phyloP scores from a whole-genome alignment of 1,140 invertebrate species.

The Trissolcus basalis region DNA sequence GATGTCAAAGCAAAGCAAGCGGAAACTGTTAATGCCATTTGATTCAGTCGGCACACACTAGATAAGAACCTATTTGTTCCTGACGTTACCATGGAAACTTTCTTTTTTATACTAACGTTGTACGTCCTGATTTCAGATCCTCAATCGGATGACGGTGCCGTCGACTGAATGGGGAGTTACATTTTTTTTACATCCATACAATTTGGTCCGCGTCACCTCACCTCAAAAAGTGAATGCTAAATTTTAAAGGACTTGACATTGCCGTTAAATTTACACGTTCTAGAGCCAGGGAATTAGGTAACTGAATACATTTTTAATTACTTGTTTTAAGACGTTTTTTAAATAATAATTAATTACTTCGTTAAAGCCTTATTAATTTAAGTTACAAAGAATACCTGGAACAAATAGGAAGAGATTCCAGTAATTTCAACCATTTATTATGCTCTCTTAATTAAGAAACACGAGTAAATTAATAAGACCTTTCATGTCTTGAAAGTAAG shows the following conservation, averaged over 20 bases:
- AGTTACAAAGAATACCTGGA: neutral
- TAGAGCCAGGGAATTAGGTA: too few species aligned
- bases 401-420: conserved; percentile 16
- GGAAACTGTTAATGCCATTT: conserved; percentile 27
- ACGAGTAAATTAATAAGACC: conserved; percentile 25
- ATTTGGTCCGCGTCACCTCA: too few species aligned
- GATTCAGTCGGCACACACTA: conserved; percentile 28
- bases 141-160: conserved; percentile 53
- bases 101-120: conserved; percentile 57
- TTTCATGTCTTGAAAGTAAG: conserved; percentile 21
- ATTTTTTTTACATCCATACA: conserved; percentile 19
- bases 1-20: conserved; percentile 3
- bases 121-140: conserved; percentile 30
- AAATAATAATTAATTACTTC: conserved; percentile 16
- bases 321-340: neutral
- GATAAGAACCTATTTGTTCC: conserved; percentile 55
- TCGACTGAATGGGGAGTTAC: conserved; percentile 31
- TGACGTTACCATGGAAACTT: conserved; percentile 30
- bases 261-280: too few species aligned
- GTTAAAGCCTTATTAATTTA: conserved; percentile 8
- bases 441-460: conserved; percentile 30
- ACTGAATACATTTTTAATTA: neutral
- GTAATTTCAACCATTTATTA: conserved; percentile 29
- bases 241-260: too few species aligned
- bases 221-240: too few species aligned